These are phyloP conservation scores for Monomorium pharaonis DNA, from an alignment of 1,140 invertebrate genomes.

Conservation along the genomic window DNA sequence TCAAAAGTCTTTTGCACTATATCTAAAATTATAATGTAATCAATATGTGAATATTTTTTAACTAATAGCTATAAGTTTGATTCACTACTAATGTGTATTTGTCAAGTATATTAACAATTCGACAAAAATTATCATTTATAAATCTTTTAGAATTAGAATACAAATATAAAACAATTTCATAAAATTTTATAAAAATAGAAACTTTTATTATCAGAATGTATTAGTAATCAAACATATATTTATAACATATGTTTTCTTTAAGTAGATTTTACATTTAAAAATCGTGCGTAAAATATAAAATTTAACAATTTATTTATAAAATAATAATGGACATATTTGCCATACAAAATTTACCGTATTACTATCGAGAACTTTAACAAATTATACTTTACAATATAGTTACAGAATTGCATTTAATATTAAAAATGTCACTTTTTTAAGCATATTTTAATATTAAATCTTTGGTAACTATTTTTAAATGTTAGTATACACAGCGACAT, in stretches of 20 bases:
- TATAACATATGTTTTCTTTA: no score
- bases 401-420: neutral
- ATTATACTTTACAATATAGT: neutral
- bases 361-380: neutral
- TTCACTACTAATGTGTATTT: neutral
- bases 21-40: neutral
- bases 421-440: neutral
- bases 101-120: neutral
- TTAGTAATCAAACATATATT: no score
- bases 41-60: neutral
- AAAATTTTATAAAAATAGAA: conserved; percentile 14
- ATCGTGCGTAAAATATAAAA: neutral
- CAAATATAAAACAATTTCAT: no score
- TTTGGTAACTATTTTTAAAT: neutral
- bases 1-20: conserved; percentile 15
- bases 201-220: neutral
- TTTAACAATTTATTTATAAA: neutral
- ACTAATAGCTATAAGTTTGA: neutral
- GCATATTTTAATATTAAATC: neutral
- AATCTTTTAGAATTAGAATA: conserved; percentile 8
- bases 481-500: neutral
- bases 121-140: neutral
- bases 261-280: no score
- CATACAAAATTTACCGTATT: neutral
- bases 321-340: neutral